phyloP scores from a whole-genome alignment of 2,797 vertebrate genomes.

The Intellagama lesueurii region DNA sequence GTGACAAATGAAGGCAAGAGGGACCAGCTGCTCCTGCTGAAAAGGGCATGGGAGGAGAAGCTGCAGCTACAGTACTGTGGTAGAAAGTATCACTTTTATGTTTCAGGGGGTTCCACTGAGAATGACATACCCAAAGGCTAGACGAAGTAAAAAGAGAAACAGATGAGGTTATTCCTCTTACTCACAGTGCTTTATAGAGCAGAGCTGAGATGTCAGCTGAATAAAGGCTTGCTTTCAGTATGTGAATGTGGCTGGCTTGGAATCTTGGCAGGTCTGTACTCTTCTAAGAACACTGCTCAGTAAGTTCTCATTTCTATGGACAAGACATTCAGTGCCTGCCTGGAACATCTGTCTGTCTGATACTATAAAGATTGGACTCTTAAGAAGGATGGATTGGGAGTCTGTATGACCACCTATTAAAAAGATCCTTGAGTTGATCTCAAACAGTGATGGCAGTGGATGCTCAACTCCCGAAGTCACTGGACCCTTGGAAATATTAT shows the following conservation, averaged over 20 bases:
- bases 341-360: neutral
- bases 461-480: neutral
- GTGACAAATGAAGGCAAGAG: neutral
- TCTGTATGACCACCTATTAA: neutral
- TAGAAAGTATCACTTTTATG: neutral
- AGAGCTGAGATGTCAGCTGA: neutral
- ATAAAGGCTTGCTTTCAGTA: neutral
- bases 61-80: neutral
- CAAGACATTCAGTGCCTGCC: neutral
- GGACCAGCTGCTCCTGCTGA: neutral
- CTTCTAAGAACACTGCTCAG: neutral
- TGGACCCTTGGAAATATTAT: neutral
- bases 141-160: neutral
- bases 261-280: neutral
- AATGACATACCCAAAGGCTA: neutral
- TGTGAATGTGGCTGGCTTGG: neutral
- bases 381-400: neutral
- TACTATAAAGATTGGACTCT: neutral
- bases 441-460: neutral
- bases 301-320: neutral
- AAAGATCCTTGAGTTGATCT: neutral
- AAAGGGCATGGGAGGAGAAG: neutral
- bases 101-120: neutral
- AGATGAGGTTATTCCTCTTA: neutral
- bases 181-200: neutral